Conservation (phyloP, 1,140 invertebrate genomes). For the Trachymyrmex cornetzi region DNA sequence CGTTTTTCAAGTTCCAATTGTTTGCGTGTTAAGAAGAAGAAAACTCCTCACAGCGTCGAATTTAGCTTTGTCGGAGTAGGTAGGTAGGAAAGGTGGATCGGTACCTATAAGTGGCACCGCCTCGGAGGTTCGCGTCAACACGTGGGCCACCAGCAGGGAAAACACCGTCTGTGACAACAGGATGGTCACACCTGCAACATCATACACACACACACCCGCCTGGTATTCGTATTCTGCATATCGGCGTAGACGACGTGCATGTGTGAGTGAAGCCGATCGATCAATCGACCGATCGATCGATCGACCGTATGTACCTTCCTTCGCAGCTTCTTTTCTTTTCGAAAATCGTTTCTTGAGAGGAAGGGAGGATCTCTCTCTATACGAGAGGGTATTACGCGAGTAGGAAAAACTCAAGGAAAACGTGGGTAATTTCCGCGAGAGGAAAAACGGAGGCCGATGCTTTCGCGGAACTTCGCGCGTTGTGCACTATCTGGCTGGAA, state of each 20-base stretch:
- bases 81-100: constrained; percentile 75
- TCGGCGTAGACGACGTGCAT: constrained; percentile 81
- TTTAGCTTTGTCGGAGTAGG: constrained; percentile 41
- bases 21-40: not conserved
- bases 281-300: constrained; percentile 1
- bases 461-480: constrained; percentile 46
- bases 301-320: not conserved
- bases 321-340: not conserved
- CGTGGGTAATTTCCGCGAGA: constrained; percentile 21
- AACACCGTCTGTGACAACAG: constrained; percentile 99
- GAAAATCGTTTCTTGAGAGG: not conserved
- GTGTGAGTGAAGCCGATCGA: constrained; percentile 61
- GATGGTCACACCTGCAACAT: constrained; percentile 98
- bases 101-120: constrained; percentile 99
- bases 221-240: constrained; percentile 64
- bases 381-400: not conserved
- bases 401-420: constrained; percentile 10
- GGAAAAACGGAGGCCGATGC: constrained; percentile 46
- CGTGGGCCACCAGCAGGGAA: constrained; percentile 98
- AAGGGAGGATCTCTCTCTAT: not conserved
- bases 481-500: constrained; percentile 32
- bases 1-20: not conserved
- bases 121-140: constrained; percentile 99
- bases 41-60: constrained; percentile 43
- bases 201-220: constrained; percentile 84